Evolutionary conservation across 2,113 vertebrate genomes (phyloP).

Genomic region (Oreotrochilus melanogaster): DNA sequence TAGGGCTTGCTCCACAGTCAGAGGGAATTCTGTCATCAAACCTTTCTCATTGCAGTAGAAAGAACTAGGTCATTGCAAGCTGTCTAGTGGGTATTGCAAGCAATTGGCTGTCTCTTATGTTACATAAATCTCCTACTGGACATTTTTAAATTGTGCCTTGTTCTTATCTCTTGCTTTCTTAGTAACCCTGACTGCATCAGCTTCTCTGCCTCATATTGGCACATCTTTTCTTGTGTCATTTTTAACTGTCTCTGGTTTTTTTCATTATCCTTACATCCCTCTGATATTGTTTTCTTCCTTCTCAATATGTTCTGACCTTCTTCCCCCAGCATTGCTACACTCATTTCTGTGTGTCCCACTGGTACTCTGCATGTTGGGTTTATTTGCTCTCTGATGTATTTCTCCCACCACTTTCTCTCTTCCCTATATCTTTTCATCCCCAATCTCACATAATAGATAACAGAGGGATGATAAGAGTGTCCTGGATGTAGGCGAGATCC

Average conservation of each 20-base stretch:
- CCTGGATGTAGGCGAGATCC: background rate
- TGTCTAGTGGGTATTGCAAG: background rate
- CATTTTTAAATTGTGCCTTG: background rate
- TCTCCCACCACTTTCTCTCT: background rate
- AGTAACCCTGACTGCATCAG: background rate
- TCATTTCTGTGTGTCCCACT: background rate
- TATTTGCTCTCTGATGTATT: background rate
- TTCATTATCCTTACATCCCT: background rate
- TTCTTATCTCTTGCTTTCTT: background rate
- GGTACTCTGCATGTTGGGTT: background rate
- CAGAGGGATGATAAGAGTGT: background rate
- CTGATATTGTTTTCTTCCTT: background rate
- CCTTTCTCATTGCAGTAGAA: background rate
- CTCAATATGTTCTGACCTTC: background rate
- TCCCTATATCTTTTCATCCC: background rate
- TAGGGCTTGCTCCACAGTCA: accelerated
- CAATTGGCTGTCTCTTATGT: background rate
- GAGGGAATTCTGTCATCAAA: background rate
- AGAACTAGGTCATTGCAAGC: background rate
- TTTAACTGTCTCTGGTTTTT: background rate
- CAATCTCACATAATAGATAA: background rate
- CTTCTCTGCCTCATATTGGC: background rate
- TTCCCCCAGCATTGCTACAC: background rate
- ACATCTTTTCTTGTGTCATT: background rate
- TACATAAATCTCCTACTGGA: background rate